phyloP scores from a whole-genome alignment of 2,797 vertebrate genomes.

The Pterois miles region DNA sequence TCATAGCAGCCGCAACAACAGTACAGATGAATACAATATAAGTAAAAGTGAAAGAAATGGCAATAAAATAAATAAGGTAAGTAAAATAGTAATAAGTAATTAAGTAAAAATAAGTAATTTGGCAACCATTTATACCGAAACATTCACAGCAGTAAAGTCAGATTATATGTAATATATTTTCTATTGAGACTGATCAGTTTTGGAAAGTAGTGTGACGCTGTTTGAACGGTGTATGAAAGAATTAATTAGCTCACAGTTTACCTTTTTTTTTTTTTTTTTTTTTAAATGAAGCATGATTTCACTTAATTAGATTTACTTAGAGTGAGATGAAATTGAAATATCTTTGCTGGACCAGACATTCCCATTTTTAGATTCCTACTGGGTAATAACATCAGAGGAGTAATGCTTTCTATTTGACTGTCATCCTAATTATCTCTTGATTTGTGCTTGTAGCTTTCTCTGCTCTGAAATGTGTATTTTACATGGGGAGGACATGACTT shows the following conservation, averaged over 20 bases:
- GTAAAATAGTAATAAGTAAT: no score
- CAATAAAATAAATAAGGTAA: no score
- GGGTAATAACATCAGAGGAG: background rate
- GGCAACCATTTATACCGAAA: background rate
- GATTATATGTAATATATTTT: background rate
- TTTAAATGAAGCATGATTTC: conserved; percentile 12
- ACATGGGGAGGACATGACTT: background rate
- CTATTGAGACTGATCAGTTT: background rate
- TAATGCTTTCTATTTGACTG: background rate
- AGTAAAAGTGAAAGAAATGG: no score
- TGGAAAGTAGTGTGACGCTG: background rate
- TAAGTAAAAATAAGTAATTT: no score
- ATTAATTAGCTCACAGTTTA: conserved; percentile 11
- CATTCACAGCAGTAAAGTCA: background rate
- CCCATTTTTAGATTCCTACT: background rate
- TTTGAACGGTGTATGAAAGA: background rate
- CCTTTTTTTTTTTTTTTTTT: background rate
- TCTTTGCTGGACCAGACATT: background rate
- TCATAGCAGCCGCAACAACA: no score
- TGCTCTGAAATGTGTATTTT: background rate
- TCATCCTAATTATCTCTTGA: background rate
- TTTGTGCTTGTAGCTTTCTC: background rate
- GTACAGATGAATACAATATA: no score
- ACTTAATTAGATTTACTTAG: conserved; percentile 27
- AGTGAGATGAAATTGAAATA: conserved; percentile 23